These are phyloP conservation scores for Orthosia gothica DNA, from an alignment of 2,888 invertebrate species.

Conservation along the genomic window DNA sequence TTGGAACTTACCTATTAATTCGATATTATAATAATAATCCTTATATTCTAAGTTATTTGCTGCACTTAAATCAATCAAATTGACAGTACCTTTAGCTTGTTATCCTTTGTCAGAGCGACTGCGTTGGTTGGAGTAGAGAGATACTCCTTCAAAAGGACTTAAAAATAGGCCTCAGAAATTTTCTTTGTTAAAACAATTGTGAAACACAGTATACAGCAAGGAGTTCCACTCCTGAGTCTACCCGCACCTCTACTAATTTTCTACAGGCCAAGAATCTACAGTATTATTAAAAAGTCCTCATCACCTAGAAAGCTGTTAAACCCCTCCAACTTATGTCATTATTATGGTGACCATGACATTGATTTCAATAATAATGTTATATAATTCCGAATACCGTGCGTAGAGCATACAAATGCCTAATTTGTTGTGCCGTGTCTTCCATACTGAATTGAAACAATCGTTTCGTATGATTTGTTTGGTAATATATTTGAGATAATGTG, in stretches of 20 bases:
- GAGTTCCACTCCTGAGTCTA: neutral
- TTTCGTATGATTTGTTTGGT: neutral
- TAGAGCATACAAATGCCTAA: constrained; percentile 34
- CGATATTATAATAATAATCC: neutral
- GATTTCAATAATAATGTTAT: constrained; percentile 49
- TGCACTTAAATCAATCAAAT: no score
- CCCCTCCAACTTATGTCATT: constrained; percentile 18
- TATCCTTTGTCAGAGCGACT: no score
- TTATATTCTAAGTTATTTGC: no score
- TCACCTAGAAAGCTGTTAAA: constrained; percentile 26
- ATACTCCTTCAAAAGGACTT: no score
- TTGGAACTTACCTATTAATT: neutral
- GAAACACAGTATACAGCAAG: neutral
- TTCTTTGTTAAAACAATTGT: neutral
- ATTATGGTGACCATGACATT: constrained; percentile 45
- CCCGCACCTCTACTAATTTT: neutral
- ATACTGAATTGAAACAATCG: neutral
- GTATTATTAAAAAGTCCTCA: neutral
- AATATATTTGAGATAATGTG: neutral
- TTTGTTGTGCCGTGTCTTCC: neutral
- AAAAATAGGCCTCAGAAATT: neutral
- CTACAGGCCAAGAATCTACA: constrained; percentile 9
- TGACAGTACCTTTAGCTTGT: no score
- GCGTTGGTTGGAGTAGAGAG: no score
- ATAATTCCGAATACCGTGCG: constrained; percentile 23